Evolutionary conservation across 2,888 invertebrate genomes (phyloP).

Genomic region (Metellina segmentata): DNA sequence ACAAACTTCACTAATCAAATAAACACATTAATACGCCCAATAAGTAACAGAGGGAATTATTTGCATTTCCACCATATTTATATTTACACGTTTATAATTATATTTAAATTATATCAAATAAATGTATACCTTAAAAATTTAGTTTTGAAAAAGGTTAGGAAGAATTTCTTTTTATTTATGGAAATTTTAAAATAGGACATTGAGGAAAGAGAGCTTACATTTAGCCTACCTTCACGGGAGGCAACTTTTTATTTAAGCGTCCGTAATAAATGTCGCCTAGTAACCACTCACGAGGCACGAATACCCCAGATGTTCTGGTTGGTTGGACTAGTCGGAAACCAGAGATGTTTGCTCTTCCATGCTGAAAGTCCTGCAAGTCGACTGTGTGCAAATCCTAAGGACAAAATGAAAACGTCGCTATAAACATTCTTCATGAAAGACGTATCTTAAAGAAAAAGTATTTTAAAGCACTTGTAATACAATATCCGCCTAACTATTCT

Average conservation of each 20-base stretch:
- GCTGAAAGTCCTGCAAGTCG: constrained; percentile 94
- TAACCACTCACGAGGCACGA: constrained; percentile 64
- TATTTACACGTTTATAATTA: too few species aligned
- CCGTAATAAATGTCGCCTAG: constrained; percentile 71
- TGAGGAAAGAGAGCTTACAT: constrained; percentile 75
- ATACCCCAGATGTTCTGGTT: constrained; percentile 37
- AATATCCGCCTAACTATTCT: too few species aligned
- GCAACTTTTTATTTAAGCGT: constrained; percentile 64
- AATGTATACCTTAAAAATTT: neutral
- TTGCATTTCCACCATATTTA: too few species aligned
- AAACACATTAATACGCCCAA: too few species aligned
- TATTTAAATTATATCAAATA: too few species aligned
- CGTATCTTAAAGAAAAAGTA: too few species aligned
- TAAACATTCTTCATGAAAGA: neutral
- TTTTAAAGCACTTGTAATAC: too few species aligned
- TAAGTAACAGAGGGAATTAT: too few species aligned
- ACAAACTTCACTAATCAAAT: too few species aligned
- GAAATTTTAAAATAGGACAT: constrained; percentile 34
- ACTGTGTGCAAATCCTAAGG: constrained; percentile 93
- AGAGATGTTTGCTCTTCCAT: constrained; percentile 97
- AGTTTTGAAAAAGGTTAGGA: neutral
- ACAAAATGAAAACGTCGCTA: constrained; percentile 80
- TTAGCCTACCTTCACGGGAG: constrained; percentile 76
- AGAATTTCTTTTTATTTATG: neutral
- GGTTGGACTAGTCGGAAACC: constrained; percentile 92